A percentile compares a stretch with the other conserved stretches of the same genome.
Conservation (phyloP, 1,140 invertebrate species). For the Leptinotarsa defecta region DNA sequence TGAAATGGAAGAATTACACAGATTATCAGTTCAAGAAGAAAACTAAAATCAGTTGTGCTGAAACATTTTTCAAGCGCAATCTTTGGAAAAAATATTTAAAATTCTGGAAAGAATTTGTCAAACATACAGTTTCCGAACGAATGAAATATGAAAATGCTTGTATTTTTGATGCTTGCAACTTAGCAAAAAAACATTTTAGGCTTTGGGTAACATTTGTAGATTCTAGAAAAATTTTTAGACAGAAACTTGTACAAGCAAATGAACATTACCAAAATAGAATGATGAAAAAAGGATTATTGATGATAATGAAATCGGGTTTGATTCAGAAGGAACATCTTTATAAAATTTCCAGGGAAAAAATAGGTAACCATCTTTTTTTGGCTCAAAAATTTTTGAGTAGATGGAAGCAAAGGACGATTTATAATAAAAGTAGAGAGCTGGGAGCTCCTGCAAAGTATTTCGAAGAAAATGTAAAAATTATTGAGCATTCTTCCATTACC, state of each 20-base stretch:
- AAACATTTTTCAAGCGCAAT: neutral
- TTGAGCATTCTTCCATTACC: slow-evolving; percentile 2
- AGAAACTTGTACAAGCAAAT: slow-evolving; percentile 35
- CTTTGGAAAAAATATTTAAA: slow-evolving; percentile 19
- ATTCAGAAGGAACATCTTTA: slow-evolving; percentile 28
- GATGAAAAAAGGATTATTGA: slow-evolving; percentile 29
- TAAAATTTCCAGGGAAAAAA: slow-evolving; percentile 12
- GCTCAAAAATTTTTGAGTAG: slow-evolving; percentile 39
- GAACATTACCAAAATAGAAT: slow-evolving; percentile 31
- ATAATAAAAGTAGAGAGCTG: slow-evolving; percentile 4
- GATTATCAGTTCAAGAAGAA: slow-evolving; percentile 18
- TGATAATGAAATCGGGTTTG: slow-evolving; percentile 32
- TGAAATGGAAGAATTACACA: slow-evolving; percentile 30
- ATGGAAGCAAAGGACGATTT: slow-evolving; percentile 40
- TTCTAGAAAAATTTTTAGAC: slow-evolving; percentile 23
- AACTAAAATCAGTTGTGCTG: neutral
- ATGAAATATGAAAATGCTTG: slow-evolving; percentile 12
- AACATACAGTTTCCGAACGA: neutral
- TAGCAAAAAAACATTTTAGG: slow-evolving; percentile 16
- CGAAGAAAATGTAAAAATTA: neutral
- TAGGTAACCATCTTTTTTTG: slow-evolving; percentile 32
- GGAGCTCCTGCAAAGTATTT: neutral
- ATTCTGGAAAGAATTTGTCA: slow-evolving; percentile 17
- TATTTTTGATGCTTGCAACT: neutral
- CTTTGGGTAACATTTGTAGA: slow-evolving; percentile 21